These are phyloP conservation scores for Hetaerina americana DNA, from an alignment of 1,140 invertebrate genomes.

Conservation along the genomic window DNA sequence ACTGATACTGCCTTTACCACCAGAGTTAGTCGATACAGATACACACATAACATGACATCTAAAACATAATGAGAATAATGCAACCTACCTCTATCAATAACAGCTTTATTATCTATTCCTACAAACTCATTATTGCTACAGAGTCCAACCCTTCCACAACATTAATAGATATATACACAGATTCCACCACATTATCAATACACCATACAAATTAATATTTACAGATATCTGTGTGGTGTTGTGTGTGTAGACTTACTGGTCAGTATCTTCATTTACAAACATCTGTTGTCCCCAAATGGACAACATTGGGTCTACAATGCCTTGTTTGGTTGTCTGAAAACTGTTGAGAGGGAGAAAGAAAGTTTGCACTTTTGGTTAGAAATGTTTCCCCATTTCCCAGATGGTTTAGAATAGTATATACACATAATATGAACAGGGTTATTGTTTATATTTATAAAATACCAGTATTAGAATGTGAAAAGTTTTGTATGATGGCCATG, in stretches of 20 bases:
- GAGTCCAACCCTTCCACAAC: not conserved
- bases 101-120: not conserved
- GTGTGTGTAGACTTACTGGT: slow-evolving; percentile 65
- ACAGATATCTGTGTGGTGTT: not conserved
- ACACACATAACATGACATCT: not conserved
- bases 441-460: not conserved
- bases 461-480: slow-evolving; percentile 1
- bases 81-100: not conserved
- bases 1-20: not conserved
- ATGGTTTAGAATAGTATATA: slow-evolving; percentile 2
- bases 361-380: slow-evolving; percentile 13
- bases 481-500: not conserved
- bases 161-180: not conserved
- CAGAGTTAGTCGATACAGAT: not conserved
- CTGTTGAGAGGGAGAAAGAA: slow-evolving; percentile 37
- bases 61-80: not conserved
- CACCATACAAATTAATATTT: not conserved
- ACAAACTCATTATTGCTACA: not conserved
- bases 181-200: not conserved
- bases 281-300: slow-evolving; percentile 94
- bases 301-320: slow-evolving; percentile 93
- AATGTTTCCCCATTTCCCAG: slow-evolving; percentile 11
- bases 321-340: slow-evolving; percentile 90
- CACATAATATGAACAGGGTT: not conserved
- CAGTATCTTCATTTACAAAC: slow-evolving; percentile 89